Conservation (phyloP, 1,140 invertebrate genomes). For the Pachypeltis micranthus region DNA sequence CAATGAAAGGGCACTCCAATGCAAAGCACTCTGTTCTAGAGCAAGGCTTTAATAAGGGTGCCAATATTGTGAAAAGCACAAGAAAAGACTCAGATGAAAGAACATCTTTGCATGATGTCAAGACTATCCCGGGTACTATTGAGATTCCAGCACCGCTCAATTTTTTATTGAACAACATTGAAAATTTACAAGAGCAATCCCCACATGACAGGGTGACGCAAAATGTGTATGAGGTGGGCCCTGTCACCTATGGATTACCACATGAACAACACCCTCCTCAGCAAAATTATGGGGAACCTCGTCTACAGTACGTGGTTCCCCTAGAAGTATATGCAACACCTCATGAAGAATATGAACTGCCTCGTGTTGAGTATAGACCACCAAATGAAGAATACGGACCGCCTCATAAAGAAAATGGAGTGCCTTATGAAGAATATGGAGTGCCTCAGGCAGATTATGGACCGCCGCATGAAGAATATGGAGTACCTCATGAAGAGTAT, state of each 20-base stretch:
- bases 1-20: not conserved
- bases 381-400: not conserved
- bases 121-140: not conserved
- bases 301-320: not conserved
- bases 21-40: not conserved
- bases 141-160: not conserved
- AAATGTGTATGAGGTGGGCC: not conserved
- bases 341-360: not conserved
- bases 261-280: not conserved
- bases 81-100: not conserved
- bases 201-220: too few species aligned
- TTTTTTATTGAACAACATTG: not conserved
- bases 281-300: not conserved
- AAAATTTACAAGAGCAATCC: not conserved
- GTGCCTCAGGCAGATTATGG: not conserved
- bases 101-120: not conserved
- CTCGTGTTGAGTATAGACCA: not conserved
- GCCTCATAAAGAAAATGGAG: not conserved
- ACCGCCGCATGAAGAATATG: not conserved
- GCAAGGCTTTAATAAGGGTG: too few species aligned
- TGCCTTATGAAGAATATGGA: not conserved
- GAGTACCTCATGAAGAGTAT: not conserved
- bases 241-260: not conserved
- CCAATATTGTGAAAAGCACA: too few species aligned
- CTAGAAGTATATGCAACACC: not conserved